Conservation (phyloP, 1,140 invertebrate genomes). For the Euwallacea similis region DNA sequence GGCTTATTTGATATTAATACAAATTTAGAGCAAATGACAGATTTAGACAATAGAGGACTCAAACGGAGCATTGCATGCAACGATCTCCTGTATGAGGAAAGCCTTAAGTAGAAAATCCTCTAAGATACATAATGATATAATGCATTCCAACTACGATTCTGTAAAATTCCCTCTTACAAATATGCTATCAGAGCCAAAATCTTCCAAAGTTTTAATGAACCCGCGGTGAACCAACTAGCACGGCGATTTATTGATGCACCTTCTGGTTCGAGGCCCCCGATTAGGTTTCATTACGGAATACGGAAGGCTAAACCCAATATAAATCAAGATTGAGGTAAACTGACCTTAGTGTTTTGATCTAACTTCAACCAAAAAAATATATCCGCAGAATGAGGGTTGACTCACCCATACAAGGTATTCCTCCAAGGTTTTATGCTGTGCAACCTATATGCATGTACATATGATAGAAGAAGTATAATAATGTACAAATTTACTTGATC, state of each 20-base stretch:
- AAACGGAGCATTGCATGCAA: too few relatives aligned
- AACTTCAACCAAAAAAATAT: neutral
- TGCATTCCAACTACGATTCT: neutral
- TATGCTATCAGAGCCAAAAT: neutral
- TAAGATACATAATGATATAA: neutral
- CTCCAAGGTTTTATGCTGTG: neutral
- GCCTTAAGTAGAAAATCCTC: too few relatives aligned
- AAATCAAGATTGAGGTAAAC: neutral
- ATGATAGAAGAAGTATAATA: neutral
- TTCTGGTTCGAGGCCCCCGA: conserved; percentile 1
- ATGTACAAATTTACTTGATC: neutral
- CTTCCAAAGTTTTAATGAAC: conserved; percentile 3
- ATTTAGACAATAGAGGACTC: too few relatives aligned
- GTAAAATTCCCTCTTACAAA: neutral
- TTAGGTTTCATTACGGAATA: conserved; percentile 1
- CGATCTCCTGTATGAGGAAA: too few relatives aligned
- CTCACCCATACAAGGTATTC: neutral
- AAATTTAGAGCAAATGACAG: too few relatives aligned
- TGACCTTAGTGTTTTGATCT: neutral
- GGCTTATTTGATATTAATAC: too few relatives aligned
- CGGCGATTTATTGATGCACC: conserved; percentile 5
- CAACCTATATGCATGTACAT: neutral
- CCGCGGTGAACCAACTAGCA: neutral
- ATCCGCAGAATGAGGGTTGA: neutral
- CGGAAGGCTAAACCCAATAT: neutral